Base-by-base conservation (phyloP, 2,888 invertebrate genomes). In the Flabesymbios commensalis region DNA sequence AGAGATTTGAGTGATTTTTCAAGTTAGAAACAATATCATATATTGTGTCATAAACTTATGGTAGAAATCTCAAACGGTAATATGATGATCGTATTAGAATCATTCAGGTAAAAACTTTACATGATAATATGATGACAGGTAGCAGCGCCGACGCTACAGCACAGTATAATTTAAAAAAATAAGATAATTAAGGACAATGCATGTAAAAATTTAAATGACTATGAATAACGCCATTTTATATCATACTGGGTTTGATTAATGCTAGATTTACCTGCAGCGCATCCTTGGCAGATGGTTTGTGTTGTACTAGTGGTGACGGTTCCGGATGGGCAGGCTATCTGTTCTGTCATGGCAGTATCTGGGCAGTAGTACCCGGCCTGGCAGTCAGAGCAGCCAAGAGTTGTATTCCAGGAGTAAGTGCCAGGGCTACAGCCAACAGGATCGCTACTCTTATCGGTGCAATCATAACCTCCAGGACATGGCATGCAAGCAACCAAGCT, bases 351-450 rank as follows among this genome's bases (percentile, higher is more conserved):
- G 41, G 71, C 71, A 53, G 53, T 57, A 7, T 58, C 64, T 3
- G 71, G 76, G 60, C 79, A 79, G 68, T 70, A 78, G 57, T 73
- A 71, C 0, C 48, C 78, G 10, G 65, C 68, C 4, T 73, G 74
- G 57, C 79, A 79, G 3, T 51, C 42, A 7, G 63, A 51, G 3
- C 75, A 77, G 26, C 43, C 22, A 7, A 70, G 70, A 10, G 77
- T 72, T 22, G 75, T 74, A 52, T 75, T 75, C n/a, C 64, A 64
- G 10, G 67, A 55, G 36, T 54, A 68, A n/a, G 31, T 56, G 10
- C 68, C 75, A 3, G 65, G 64, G 14, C 60, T 53, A 54, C 74
- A 75, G 14, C 31, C n/a, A 2, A 57, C 56, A 42, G 74, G 73
- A 1, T 58, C 48, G 0, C 49, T 36, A 19, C 61, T 45, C 24